Conservation (phyloP, 2,797 vertebrate species). For the Neosalanx taihuensis region DNA sequence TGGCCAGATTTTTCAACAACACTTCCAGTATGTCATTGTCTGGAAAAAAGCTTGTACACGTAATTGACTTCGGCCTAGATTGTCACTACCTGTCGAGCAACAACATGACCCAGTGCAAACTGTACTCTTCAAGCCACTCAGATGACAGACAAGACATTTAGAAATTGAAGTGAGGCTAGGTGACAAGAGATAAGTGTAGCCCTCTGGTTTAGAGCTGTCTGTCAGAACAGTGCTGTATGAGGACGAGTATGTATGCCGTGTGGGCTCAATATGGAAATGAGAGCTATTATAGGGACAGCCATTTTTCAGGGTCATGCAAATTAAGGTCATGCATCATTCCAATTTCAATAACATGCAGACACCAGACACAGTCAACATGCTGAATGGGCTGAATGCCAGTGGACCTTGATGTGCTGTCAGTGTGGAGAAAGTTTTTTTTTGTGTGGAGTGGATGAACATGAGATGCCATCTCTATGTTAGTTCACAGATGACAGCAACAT, state of each 20-base stretch:
- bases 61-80: constrained; percentile 1
- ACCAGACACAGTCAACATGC: constrained; percentile 1
- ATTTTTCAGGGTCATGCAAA: too few species aligned
- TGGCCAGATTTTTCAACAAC: background rate
- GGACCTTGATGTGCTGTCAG: background rate
- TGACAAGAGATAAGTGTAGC: background rate
- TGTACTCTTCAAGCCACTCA: background rate
- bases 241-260: constrained; percentile 18
- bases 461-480: constrained; percentile 10
- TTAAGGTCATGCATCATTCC: background rate
- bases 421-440: background rate
- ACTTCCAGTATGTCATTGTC: background rate
- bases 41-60: constrained; percentile 18
- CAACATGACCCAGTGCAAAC: background rate
- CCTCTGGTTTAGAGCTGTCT: constrained; percentile 6
- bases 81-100: background rate
- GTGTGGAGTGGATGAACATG: background rate
- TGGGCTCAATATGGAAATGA: constrained; percentile 3
- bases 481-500: constrained; percentile 7
- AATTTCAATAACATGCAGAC: background rate
- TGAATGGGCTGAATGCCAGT: background rate
- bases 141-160: background rate
- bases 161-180: background rate
- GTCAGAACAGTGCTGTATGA: constrained; percentile 2
- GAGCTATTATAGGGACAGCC: constrained; percentile 1